Evolutionary conservation across 2,113 vertebrate genomes (phyloP).

Genomic region (Azemiops feae): DNA sequence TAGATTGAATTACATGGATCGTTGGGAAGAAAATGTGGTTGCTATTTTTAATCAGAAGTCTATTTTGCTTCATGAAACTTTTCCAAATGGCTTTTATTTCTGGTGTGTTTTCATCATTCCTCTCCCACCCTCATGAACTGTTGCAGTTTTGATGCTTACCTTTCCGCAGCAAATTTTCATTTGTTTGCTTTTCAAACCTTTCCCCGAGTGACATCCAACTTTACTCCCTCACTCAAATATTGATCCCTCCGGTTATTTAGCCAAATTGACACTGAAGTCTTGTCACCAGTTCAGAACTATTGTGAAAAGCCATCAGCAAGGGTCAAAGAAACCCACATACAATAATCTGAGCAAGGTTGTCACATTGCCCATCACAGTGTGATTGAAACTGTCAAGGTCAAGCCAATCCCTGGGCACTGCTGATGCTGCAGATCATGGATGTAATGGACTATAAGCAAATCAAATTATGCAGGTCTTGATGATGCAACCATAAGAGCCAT

Average conservation of each 20-base stretch:
- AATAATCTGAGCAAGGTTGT: not conserved
- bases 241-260: not conserved
- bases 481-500: not conserved
- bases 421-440: not conserved
- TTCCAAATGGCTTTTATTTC: constrained; percentile 16
- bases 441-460: not conserved
- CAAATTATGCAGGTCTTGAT: not conserved
- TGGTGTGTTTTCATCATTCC: not conserved
- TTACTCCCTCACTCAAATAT: not conserved
- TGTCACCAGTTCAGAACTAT: not conserved
- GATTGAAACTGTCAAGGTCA: not conserved
- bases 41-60: constrained; percentile 9
- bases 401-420: not conserved
- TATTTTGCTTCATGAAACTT: not conserved
- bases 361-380: not conserved
- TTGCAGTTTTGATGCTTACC: not conserved
- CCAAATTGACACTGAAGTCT: not conserved
- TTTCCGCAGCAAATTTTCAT: not conserved
- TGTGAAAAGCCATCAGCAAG: not conserved
- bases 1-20: constrained; percentile 12
- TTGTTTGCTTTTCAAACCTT: constrained; percentile 6
- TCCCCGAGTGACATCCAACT: not conserved
- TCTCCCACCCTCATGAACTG: not conserved
- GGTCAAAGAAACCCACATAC: not conserved
- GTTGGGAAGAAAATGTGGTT: constrained; percentile 3